Conservation (phyloP, 53 echinoderm and acorn worm genomes). For the Echinometra lucunter region DNA sequence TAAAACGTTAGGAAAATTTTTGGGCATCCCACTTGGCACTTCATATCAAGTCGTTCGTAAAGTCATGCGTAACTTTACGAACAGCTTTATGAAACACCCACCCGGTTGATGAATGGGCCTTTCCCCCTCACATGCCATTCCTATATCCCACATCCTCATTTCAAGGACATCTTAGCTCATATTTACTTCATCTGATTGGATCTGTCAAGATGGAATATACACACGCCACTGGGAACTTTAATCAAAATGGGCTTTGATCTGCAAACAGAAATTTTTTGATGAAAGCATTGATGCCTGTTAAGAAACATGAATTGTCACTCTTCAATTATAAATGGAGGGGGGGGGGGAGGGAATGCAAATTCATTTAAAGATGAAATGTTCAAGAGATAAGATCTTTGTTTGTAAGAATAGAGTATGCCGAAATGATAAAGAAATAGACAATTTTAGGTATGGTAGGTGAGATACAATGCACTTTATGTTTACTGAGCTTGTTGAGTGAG, state of each 20-base stretch:
- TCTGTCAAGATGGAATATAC: conserved; percentile 14
- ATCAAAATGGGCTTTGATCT: neutral
- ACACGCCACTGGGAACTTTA: neutral
- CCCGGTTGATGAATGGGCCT: neutral
- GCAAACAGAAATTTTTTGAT: neutral
- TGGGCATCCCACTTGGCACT: too few relatives aligned
- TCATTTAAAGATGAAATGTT: neutral
- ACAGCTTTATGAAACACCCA: too few relatives aligned
- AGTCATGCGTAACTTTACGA: too few relatives aligned
- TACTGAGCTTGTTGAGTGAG: too few relatives aligned
- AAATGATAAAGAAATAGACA: too few relatives aligned
- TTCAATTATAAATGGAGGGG: neutral
- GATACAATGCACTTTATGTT: too few relatives aligned
- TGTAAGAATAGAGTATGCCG: too few relatives aligned
- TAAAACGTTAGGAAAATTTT: too few relatives aligned
- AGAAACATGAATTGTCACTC: neutral
- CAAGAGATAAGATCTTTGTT: neutral
- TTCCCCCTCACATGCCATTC: neutral
- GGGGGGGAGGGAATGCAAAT: too few relatives aligned
- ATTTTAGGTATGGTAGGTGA: too few relatives aligned
- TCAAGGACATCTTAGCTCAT: neutral
- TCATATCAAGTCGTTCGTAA: too few relatives aligned
- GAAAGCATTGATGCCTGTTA: neutral
- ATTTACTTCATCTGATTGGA: conserved; percentile 22
- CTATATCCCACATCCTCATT: neutral